Percentiles rank a stretch among this genome's conserved stretches.
These are phyloP conservation scores for Acanthosepion pharaonis DNA, from an alignment of 2,888 invertebrate species.

Conservation along the genomic window DNA sequence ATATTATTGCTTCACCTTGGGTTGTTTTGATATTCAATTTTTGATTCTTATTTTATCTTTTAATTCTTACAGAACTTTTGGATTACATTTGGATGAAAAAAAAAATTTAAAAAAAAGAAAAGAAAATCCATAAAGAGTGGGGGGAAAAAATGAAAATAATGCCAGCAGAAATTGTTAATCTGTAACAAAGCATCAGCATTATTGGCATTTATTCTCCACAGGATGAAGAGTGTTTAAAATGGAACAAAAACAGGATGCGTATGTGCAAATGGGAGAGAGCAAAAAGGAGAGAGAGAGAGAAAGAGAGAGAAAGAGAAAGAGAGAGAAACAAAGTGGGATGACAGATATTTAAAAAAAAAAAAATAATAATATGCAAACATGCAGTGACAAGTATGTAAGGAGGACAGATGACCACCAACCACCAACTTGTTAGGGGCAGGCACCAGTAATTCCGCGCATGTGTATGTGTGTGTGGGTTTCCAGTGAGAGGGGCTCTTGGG, in stretches of 20 bases:
- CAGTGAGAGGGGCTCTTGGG: not conserved
- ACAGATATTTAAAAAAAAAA: not conserved
- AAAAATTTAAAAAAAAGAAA: no score
- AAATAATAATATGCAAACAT: not conserved
- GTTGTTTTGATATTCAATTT: no score
- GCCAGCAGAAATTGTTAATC: no score
- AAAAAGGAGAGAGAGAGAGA: not conserved
- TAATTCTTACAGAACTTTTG: no score
- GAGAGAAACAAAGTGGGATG: not conserved
- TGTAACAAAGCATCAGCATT: not conserved
- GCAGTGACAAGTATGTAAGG: not conserved
- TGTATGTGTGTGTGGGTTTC: slow-evolving; percentile 7
- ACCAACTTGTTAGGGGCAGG: slow-evolving; percentile 33
- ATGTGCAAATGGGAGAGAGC: not conserved
- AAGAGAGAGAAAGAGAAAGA: not conserved
- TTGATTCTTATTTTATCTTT: no score
- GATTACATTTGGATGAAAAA: no score
- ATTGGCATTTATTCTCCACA: not conserved
- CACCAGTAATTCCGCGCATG: not conserved
- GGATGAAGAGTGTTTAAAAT: not conserved
- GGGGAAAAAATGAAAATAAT: no score
- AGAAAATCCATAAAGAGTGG: no score
- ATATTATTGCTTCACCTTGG: no score
- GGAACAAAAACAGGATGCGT: not conserved
- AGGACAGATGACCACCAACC: not conserved